phyloP scores from a whole-genome alignment of 1,140 invertebrate species.

The Trissolcus basalis region DNA sequence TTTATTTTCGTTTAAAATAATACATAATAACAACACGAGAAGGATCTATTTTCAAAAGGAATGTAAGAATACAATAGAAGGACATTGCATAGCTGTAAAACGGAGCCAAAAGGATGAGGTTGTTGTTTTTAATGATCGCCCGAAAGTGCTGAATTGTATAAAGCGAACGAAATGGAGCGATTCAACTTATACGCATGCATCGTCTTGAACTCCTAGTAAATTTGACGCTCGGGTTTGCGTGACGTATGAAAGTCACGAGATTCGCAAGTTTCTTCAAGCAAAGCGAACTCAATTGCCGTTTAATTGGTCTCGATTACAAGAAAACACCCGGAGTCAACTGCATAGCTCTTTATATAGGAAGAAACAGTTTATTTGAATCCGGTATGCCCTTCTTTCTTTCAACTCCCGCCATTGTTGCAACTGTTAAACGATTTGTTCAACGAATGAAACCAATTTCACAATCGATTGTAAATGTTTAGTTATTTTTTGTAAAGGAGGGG shows the following conservation, averaged over 20 bases:
- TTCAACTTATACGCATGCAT: neutral
- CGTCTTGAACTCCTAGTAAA: conserved; percentile 21
- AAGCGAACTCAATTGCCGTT: conserved; percentile 58
- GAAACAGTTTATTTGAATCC: conserved; percentile 53
- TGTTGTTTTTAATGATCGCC: too few relatives aligned
- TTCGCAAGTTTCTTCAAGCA: conserved; percentile 55
- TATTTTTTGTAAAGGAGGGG: neutral
- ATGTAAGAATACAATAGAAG: too few relatives aligned
- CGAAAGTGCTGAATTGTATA: too few relatives aligned
- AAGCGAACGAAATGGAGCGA: too few relatives aligned
- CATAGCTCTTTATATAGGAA: conserved; percentile 45
- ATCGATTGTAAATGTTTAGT: too few relatives aligned
- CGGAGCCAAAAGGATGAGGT: too few relatives aligned
- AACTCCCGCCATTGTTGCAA: neutral
- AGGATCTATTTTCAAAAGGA: too few relatives aligned
- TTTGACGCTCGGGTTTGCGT: conserved; percentile 59
- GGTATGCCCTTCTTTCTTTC: conserved; percentile 28
- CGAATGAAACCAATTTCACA: neutral
- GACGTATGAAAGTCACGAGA: conserved; percentile 58
- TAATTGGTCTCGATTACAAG: conserved; percentile 53
- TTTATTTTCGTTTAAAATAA: too few relatives aligned
- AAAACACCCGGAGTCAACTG: conserved; percentile 49
- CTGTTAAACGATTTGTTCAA: neutral
- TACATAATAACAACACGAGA: too few relatives aligned
- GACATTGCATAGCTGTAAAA: too few relatives aligned